phyloP scores from a whole-genome alignment of 2,797 vertebrate species.

The Argya squamiceps region DNA sequence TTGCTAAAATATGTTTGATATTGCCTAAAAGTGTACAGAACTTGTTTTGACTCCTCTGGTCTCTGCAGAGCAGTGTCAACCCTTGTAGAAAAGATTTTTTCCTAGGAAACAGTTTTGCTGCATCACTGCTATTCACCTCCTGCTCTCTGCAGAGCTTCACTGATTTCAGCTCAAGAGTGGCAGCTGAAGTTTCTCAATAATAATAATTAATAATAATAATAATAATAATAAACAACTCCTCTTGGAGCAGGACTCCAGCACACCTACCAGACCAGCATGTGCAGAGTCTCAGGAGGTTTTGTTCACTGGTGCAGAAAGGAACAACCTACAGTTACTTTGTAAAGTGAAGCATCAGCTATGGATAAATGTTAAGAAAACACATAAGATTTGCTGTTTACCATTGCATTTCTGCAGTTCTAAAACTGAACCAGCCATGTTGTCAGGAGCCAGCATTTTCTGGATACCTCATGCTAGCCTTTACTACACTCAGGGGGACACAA shows the following conservation, averaged over 20 bases:
- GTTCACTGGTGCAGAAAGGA: background rate
- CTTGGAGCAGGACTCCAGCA: background rate
- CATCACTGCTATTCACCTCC: background rate
- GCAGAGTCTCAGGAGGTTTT: background rate
- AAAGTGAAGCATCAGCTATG: background rate
- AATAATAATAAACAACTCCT: background rate
- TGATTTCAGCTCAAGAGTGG: background rate
- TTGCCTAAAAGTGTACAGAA: background rate
- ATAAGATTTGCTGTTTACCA: background rate
- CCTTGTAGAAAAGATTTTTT: background rate
- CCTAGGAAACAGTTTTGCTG: background rate
- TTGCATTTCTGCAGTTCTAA: background rate
- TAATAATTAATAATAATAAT: background rate
- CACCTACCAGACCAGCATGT: background rate
- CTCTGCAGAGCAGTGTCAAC: background rate
- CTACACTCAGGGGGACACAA: background rate
- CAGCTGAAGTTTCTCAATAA: background rate
- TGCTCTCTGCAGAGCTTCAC: constrained; percentile 15
- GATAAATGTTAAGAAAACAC: background rate
- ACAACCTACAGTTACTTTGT: background rate
- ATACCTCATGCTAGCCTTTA: background rate
- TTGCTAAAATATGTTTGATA: background rate
- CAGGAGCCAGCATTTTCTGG: background rate
- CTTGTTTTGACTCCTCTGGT: background rate
- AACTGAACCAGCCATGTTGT: background rate